Evolutionary conservation across 2,797 vertebrate genomes (phyloP).

Genomic region (Muraenolepis orangiensis): DNA sequence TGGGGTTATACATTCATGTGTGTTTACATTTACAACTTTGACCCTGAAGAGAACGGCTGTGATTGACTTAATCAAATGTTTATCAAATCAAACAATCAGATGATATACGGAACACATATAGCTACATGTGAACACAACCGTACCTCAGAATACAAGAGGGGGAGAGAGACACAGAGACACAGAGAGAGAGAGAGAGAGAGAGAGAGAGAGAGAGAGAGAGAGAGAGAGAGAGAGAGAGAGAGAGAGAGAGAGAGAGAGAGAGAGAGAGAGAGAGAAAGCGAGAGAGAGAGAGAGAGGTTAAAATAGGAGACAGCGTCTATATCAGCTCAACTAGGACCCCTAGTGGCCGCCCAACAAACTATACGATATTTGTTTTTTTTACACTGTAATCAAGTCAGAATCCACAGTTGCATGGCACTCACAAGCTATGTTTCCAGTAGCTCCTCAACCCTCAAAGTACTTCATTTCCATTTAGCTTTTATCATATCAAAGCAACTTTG

Average conservation of each 20-base stretch:
- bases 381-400: neutral
- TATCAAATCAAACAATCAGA: too few relatives aligned
- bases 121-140: neutral
- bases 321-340: neutral
- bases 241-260: neutral
- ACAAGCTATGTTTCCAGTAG: neutral
- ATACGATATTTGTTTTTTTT: neutral
- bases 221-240: neutral
- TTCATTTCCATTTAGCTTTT: neutral
- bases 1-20: too few relatives aligned
- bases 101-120: neutral
- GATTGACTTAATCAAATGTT: too few relatives aligned
- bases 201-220: too few relatives aligned
- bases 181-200: neutral
- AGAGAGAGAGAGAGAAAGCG: neutral
- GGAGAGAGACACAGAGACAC: neutral
- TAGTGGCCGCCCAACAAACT: neutral
- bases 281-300: slow-evolving; percentile 5
- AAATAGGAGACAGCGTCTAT: neutral
- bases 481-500: neutral
- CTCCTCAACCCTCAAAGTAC: neutral
- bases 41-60: too few relatives aligned
- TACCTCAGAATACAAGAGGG: neutral
- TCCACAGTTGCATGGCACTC: neutral
- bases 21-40: too few relatives aligned